These are phyloP conservation scores for Conomelus anceps DNA, from an alignment of 2,888 invertebrate species.

Conservation along the genomic window DNA sequence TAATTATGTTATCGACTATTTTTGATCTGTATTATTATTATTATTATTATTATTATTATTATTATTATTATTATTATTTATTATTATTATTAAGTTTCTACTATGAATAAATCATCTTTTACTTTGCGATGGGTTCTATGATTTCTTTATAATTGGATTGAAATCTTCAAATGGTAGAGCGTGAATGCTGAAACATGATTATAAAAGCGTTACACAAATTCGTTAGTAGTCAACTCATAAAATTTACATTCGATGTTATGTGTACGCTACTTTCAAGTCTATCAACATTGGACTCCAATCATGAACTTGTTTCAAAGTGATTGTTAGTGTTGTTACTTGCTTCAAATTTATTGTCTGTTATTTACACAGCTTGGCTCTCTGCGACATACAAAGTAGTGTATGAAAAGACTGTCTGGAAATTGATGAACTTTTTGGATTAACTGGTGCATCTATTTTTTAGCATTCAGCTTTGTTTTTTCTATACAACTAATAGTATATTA, in stretches of 20 bases:
- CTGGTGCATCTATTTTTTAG: neutral
- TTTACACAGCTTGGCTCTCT: neutral
- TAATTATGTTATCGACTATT: no score
- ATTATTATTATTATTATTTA: no score
- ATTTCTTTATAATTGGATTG: no score
- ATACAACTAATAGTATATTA: no score
- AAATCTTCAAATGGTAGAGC: neutral
- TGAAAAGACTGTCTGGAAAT: neutral
- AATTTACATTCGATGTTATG: neutral
- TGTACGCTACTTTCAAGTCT: neutral
- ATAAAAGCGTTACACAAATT: neutral
- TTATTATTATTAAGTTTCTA: no score
- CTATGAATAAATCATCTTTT: no score
- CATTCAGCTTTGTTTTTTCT: no score
- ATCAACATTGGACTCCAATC: neutral
- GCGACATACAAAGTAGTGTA: neutral
- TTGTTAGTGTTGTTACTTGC: neutral
- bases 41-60: no score
- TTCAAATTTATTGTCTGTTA: neutral
- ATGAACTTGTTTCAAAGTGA: neutral
- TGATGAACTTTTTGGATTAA: neutral
- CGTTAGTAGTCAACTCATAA: neutral
- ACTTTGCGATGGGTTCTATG: no score
- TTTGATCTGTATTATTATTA: no score
- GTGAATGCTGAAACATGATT: neutral